Conservation (phyloP, 2,797 vertebrate species). For the Falco rusticolus region DNA sequence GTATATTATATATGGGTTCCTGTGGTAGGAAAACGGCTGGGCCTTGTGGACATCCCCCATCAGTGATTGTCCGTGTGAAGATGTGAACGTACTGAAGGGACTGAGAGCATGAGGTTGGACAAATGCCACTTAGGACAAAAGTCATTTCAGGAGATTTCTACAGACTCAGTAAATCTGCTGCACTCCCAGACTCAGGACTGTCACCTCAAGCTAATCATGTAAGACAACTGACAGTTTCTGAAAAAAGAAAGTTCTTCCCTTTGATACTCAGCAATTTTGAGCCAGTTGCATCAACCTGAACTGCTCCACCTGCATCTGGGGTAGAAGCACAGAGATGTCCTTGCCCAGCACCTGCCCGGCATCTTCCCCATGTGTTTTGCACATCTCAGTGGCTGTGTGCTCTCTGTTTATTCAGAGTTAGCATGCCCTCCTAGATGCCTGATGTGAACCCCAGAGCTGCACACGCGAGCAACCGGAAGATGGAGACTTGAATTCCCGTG, state of each 20-base stretch:
- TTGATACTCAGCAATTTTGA: neutral
- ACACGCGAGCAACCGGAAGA: neutral
- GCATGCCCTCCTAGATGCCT: neutral
- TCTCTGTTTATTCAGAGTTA: neutral
- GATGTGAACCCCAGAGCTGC: neutral
- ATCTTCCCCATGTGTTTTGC: neutral
- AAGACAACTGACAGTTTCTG: neutral
- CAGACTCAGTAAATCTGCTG: neutral
- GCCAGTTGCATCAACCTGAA: neutral
- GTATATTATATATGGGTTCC: neutral
- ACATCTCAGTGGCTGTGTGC: neutral
- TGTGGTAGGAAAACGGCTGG: rapidly evolving
- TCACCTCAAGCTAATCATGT: neutral
- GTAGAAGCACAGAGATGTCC: neutral
- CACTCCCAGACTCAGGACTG: neutral
- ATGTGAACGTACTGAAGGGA: rapidly evolving
- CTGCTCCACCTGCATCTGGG: neutral
- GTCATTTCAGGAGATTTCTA: neutral
- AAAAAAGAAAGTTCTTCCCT: neutral
- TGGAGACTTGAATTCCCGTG: neutral
- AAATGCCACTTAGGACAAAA: conserved; percentile 18
- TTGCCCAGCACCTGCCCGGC: neutral
- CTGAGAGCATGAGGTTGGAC: neutral
- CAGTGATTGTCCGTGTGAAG: neutral
- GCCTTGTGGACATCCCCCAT: neutral